Percentiles rank a stretch among this genome's conserved stretches.
These are phyloP conservation scores for Mythimna lalbum DNA, from an alignment of 2,888 invertebrate species.

Conservation along the genomic window DNA sequence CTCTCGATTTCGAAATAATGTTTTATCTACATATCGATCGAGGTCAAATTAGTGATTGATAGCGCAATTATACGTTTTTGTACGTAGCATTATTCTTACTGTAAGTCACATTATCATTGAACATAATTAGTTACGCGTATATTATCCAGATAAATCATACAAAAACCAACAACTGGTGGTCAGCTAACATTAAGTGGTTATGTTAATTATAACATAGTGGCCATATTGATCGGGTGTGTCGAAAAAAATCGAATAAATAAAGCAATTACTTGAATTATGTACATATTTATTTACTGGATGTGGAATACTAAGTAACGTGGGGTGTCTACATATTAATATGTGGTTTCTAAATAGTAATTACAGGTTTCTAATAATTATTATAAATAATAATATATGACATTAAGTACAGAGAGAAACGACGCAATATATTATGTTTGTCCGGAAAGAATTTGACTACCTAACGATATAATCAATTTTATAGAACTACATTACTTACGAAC, in stretches of 20 bases:
- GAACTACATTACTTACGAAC: conserved; percentile 9
- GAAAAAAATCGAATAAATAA: conserved; percentile 67
- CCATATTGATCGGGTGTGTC: conserved; percentile 42
- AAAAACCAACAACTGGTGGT: conserved; percentile 60
- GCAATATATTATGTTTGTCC: conserved; percentile 17
- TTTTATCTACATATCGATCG: conserved; percentile 20
- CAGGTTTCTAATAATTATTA: conserved; percentile 29
- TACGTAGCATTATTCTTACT: conserved; percentile 33
- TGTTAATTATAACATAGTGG: conserved; percentile 58
- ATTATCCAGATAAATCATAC: conserved; percentile 58
- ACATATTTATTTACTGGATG: conserved; percentile 67
- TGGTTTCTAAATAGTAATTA: conserved; percentile 45
- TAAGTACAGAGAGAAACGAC: conserved; percentile 28
- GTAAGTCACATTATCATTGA: conserved; percentile 58
- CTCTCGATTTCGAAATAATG: neutral
- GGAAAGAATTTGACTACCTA: conserved; percentile 25
- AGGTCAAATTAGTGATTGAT: conserved; percentile 55
- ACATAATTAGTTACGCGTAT: conserved; percentile 50
- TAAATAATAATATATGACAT: conserved; percentile 34
- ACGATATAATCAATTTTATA: conserved; percentile 11
- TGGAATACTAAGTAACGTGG: conserved; percentile 39
- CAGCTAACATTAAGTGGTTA: conserved; percentile 54
- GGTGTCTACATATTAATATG: conserved; percentile 20
- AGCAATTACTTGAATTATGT: conserved; percentile 68
- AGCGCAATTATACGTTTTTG: conserved; percentile 39